Evolutionary conservation across 64 coral and sea anemone genomes (phyloP), one percentile per base, ranked within the genome.

Genomic region (Montipora efflorescens): DNA sequence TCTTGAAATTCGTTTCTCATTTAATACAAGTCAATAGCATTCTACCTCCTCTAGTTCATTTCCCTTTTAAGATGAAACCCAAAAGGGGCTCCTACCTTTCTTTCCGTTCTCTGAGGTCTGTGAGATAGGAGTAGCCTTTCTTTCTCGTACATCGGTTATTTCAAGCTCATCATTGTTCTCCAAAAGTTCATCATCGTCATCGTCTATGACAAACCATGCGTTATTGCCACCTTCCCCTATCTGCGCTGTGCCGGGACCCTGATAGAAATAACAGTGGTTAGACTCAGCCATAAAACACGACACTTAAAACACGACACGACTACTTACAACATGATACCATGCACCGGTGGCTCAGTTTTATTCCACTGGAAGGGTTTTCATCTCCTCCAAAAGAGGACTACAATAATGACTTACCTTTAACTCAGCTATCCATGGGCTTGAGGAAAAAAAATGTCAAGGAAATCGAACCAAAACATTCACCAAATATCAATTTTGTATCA

Each of bases 221-320:
- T 92, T 94, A 73, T 83, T 48, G 5, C 95, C 93, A 15, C 95
- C 95, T 19, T 71, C 28, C 22, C 95, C 95, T 89, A 97, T 79
- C 62, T 94, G 92, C 36, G 95, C 95, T 88, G 95, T 97, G 67
- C 78, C 89, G 48, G 92, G 84, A 48, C 95, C 95, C 95, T 97
- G 83, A n/a, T 22, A 21, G 46, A 9, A 19, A 53, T n/a, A 36
- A 89, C 18, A 36, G 36, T 0, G 36, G 1, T 36, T 36, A 36
- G 36, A 36, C 25, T 36, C 1, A 36, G 36, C 36, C 36, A 36
- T 36, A 36, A 36, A 36, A 36, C 36, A 36, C 28, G 28, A n/a
- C n/a, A n/a, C n/a, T n/a, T n/a, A n/a, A n/a, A n/a, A n/a, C n/a
- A n/a, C n/a, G n/a, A 36, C 28, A 36, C 28, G 28, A 0, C 28